phyloP scores from a whole-genome alignment of 1,140 invertebrate genomes.

The Reticulitermes speratus region DNA sequence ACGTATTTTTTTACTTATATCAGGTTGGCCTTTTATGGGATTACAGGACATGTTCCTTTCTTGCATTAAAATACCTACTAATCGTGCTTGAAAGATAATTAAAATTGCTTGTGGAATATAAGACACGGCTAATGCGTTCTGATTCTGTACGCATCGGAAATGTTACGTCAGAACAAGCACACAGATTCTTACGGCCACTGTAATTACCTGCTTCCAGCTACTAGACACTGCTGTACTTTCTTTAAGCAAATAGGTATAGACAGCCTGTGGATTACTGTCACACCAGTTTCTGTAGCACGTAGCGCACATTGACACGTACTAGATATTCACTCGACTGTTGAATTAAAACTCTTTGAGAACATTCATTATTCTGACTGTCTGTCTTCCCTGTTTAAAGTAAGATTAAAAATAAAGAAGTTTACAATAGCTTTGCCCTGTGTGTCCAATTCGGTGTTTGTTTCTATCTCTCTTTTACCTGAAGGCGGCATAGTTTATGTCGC shows the following conservation, averaged over 20 bases:
- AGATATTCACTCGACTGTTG: neutral
- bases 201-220: neutral
- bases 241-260: neutral
- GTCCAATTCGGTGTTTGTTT: too few species aligned
- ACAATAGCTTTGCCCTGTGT: too few species aligned
- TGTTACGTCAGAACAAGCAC: neutral
- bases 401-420: too few species aligned
- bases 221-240: neutral
- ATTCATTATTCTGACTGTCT: too few species aligned
- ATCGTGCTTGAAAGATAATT: neutral
- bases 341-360: neutral
- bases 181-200: neutral
- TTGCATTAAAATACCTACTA: neutral
- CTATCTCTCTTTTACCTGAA: too few species aligned
- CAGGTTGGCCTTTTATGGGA: too few species aligned
- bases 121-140: neutral
- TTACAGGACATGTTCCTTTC: neutral
- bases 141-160: neutral
- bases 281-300: neutral
- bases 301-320: neutral
- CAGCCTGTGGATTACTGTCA: neutral
- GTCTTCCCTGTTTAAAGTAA: too few species aligned
- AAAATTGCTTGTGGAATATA: neutral
- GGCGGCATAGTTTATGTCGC: too few species aligned
- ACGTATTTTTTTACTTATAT: too few species aligned